Evolutionary conservation across 1,140 invertebrate species (phyloP).

Genomic region (Ceratoteleas bidentatus): DNA sequence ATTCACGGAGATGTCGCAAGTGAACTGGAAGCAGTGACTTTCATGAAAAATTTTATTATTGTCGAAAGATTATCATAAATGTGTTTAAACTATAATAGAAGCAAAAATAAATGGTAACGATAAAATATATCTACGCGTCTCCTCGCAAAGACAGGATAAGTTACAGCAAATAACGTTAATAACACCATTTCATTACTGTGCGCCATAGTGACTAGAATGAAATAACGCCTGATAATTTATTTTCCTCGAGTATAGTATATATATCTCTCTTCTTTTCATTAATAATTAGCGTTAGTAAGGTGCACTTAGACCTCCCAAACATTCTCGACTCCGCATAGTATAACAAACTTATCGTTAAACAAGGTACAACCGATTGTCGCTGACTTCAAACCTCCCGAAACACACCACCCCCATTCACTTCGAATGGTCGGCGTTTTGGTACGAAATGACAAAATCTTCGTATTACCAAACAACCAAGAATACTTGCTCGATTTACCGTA

Average conservation of each 20-base stretch:
- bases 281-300: slow-evolving; percentile 59
- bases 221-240: slow-evolving; percentile 58
- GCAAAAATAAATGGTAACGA: slow-evolving; percentile 53
- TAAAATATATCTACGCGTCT: slow-evolving; percentile 53
- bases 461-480: no score
- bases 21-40: background rate
- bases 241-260: slow-evolving; percentile 40
- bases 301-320: slow-evolving; percentile 57
- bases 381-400: no score
- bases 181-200: slow-evolving; percentile 55
- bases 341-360: slow-evolving; percentile 16
- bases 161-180: slow-evolving; percentile 57
- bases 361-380: no score
- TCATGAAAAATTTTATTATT: slow-evolving; percentile 61
- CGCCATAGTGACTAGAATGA: slow-evolving; percentile 63
- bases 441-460: no score
- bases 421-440: no score
- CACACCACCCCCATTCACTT: no score
- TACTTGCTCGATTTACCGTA: no score
- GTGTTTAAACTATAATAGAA: slow-evolving; percentile 56
- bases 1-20: no score
- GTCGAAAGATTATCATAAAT: slow-evolving; percentile 57
- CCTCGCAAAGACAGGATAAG: slow-evolving; percentile 33
- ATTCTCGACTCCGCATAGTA: slow-evolving; percentile 12
- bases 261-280: slow-evolving; percentile 25